Evolutionary conservation across 2,888 invertebrate species (phyloP).

Genomic region (Chloroclysta siterata): DNA sequence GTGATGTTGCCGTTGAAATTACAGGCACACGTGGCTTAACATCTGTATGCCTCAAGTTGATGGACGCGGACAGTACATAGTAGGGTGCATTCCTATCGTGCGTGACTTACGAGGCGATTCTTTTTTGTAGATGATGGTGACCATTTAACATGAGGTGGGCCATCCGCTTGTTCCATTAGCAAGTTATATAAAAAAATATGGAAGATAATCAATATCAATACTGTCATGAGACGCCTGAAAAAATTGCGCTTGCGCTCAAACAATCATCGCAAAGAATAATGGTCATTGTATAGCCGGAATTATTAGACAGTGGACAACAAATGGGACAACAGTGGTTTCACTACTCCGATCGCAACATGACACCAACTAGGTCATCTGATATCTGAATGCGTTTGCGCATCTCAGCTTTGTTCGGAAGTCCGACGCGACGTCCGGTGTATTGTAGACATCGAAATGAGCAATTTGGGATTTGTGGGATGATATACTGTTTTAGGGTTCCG

Average conservation of each 20-base stretch:
- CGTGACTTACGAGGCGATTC: no score
- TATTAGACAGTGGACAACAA: conserved; percentile 55
- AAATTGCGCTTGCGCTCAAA: neutral
- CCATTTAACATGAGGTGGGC: no score
- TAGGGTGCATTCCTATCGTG: no score
- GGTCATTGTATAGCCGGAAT: conserved; percentile 61
- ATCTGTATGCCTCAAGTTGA: no score
- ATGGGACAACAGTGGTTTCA: conserved; percentile 60
- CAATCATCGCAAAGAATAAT: conserved; percentile 34
- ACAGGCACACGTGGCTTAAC: no score
- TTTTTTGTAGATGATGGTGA: no score
- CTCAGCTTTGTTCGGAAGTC: conserved; percentile 51
- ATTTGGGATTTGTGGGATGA: conserved; percentile 11
- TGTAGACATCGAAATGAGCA: conserved; percentile 38
- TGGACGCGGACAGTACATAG: no score
- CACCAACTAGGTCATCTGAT: conserved; percentile 60
- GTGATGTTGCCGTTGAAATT: no score
- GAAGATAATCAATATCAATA: no score
- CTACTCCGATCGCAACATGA: conserved; percentile 70
- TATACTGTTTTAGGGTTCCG: neutral
- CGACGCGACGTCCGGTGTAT: conserved; percentile 56
- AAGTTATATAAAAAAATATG: no score
- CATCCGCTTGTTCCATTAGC: no score
- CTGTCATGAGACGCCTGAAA: no score
- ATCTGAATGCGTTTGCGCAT: conserved; percentile 66